Evolutionary conservation across 2,113 vertebrate genomes (phyloP).

Genomic region (Poecile atricapillus): DNA sequence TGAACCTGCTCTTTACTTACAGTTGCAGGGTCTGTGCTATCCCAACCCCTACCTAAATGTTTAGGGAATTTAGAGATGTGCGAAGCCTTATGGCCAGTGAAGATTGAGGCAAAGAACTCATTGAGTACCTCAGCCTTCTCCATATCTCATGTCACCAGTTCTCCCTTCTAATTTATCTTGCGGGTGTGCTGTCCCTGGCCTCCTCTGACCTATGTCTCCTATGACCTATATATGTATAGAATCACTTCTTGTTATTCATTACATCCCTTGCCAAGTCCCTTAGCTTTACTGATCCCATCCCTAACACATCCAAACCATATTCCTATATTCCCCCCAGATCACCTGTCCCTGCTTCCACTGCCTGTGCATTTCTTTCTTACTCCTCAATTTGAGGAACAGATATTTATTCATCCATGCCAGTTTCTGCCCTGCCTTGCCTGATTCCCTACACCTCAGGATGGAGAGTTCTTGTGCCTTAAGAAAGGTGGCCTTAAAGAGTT

Average conservation of each 20-base stretch:
- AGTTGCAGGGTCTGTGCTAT: not conserved
- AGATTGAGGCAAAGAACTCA: not conserved
- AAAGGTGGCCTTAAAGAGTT: not conserved
- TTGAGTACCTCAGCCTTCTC: not conserved
- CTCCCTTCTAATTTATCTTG: not conserved
- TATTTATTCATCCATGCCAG: not conserved
- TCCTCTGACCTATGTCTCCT: not conserved
- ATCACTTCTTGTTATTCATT: not conserved
- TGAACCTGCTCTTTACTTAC: not conserved
- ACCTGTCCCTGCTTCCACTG: not conserved
- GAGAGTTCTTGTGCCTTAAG: not conserved
- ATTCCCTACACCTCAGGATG: rapidly evolving
- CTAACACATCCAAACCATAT: not conserved
- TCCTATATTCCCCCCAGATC: not conserved
- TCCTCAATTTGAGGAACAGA: not conserved
- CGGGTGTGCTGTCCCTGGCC: not conserved
- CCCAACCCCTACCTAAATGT: not conserved
- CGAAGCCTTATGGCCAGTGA: not conserved
- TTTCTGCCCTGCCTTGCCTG: not conserved
- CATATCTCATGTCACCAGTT: not conserved
- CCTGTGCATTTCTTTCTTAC: not conserved
- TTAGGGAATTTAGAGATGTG: not conserved
- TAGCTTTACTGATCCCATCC: not conserved
- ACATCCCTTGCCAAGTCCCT: not conserved
- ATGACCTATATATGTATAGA: not conserved